Conservation (phyloP, 2,888 invertebrate genomes). For the Ganaspis brasiliensis region DNA sequence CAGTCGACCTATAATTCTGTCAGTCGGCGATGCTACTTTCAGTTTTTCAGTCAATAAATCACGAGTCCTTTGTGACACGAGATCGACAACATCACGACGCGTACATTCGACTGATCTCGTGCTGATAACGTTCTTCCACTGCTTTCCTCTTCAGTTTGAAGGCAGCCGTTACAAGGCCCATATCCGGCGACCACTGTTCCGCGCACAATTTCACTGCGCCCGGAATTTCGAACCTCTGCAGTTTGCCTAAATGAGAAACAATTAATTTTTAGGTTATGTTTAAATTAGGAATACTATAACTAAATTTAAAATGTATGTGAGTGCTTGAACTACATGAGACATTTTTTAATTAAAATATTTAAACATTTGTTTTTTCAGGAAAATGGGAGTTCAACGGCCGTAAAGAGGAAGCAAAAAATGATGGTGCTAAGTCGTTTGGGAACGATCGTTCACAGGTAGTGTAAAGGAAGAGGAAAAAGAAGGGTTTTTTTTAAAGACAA, state of each 20-base stretch:
- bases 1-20: constrained; percentile 8
- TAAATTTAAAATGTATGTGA: no score
- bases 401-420: no score
- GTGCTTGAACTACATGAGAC: no score
- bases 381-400: no score
- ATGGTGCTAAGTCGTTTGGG: no score
- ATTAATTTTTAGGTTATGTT: constrained; percentile 11
- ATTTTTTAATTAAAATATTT: neutral
- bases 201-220: constrained; percentile 92
- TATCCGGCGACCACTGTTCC: constrained; percentile 98
- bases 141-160: constrained; percentile 98
- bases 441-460: no score
- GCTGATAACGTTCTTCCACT: constrained; percentile 96
- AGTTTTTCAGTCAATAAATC: constrained; percentile 25
- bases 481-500: no score
- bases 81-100: constrained; percentile 86
- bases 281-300: no score
- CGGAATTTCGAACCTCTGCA: constrained; percentile 96
- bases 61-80: constrained; percentile 55
- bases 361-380: no score
- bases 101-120: constrained; percentile 96
- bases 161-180: constrained; percentile 98
- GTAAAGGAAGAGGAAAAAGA: no score
- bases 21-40: constrained; percentile 33
- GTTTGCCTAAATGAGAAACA: constrained; percentile 85